Percentiles rank a stretch among this genome's conserved stretches.
phyloP scores from a whole-genome alignment of 2,113 vertebrate genomes.

The Hippocampus guttulatus region DNA sequence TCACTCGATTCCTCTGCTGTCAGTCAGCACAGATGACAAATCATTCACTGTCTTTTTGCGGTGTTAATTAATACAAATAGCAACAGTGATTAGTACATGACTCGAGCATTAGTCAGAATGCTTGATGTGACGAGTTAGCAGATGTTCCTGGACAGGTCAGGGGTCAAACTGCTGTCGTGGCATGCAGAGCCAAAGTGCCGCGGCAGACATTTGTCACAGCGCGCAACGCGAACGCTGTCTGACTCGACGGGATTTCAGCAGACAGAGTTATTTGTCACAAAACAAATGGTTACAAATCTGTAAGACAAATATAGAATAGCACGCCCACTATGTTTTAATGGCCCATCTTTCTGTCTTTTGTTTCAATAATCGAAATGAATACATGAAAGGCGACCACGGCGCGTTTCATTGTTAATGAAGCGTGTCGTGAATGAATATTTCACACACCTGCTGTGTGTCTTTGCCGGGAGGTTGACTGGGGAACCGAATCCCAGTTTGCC shows the following conservation, averaged over 20 bases:
- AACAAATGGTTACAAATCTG: conserved; percentile 79
- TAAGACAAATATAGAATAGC: conserved; percentile 70
- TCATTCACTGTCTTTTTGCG: conserved; percentile 55
- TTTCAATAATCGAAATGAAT: conserved; percentile 76
- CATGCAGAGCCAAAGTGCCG: conserved; percentile 31
- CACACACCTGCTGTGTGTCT: conserved; percentile 71
- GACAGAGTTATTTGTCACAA: conserved; percentile 71
- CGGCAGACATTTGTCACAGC: conserved; percentile 56
- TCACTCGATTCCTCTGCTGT: conserved; percentile 49
- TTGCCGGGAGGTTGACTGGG: conserved; percentile 68
- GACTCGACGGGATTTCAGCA: conserved; percentile 67
- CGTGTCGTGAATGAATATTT: conserved; percentile 77
- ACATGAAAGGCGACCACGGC: conserved; percentile 65
- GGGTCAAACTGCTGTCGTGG: conserved; percentile 47
- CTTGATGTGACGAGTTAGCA: conserved; percentile 26
- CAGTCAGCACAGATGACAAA: conserved; percentile 29
- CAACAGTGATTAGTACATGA: conserved; percentile 40
- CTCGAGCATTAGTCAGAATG: conserved; percentile 34
- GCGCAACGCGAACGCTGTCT: conserved; percentile 45
- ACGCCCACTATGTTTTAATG: conserved; percentile 67
- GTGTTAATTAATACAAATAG: conserved; percentile 56
- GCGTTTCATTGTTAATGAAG: conserved; percentile 77
- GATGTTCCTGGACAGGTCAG: conserved; percentile 52
- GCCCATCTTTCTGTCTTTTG: conserved; percentile 72
- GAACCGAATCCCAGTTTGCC: conserved; percentile 59